A percentile compares a stretch with the other conserved stretches of the same genome.
These are phyloP conservation scores for Lethocerus indicus DNA, from an alignment of 1,140 invertebrate species.

Conservation along the genomic window DNA sequence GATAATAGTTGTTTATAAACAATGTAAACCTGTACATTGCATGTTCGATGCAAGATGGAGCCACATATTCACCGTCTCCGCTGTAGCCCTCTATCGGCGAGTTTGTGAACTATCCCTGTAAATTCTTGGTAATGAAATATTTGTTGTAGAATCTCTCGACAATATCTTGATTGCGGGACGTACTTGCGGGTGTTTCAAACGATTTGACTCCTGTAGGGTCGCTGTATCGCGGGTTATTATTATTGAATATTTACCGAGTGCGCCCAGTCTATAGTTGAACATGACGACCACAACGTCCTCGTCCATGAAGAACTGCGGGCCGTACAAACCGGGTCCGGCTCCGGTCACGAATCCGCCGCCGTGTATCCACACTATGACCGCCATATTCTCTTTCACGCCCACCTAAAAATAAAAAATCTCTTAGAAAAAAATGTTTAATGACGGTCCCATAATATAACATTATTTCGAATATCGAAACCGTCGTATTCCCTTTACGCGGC, in stretches of 20 bases:
- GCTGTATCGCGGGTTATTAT: neutral
- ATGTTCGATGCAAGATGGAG: too few species aligned
- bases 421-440: neutral
- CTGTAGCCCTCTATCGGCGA: too few species aligned
- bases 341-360: neutral
- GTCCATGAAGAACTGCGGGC: slow-evolving; percentile 30
- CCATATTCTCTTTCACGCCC: neutral
- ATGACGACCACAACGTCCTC: slow-evolving; percentile 36
- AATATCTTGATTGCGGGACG: too few species aligned
- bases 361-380: slow-evolving; percentile 2
- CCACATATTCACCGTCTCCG: too few species aligned
- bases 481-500: too few species aligned
- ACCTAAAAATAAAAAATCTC: neutral
- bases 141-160: too few species aligned
- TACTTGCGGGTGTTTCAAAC: too few species aligned
- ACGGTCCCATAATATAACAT: neutral
- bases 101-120: too few species aligned
- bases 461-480: slow-evolving; percentile 12
- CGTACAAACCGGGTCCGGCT: slow-evolving; percentile 15
- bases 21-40: too few species aligned
- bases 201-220: too few species aligned
- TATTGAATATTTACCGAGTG: slow-evolving; percentile 24
- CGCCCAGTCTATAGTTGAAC: slow-evolving; percentile 35
- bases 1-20: too few species aligned
- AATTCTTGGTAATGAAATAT: too few species aligned